phyloP scores from a whole-genome alignment of 2,797 vertebrate species.

The Falco naumanni region DNA sequence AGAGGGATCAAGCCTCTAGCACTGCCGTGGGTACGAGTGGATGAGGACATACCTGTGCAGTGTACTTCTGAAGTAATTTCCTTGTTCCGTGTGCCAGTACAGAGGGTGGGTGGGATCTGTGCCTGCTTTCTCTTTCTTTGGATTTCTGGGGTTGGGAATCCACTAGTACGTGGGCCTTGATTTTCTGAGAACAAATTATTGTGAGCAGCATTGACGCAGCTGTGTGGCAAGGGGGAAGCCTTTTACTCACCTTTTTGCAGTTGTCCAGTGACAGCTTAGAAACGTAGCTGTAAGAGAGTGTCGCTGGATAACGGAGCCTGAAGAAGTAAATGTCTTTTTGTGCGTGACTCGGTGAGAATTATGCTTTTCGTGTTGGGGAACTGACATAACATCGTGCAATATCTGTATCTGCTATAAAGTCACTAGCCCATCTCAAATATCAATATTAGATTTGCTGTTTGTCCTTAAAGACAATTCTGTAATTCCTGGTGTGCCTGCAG shows the following conservation, averaged over 20 bases:
- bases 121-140: neutral
- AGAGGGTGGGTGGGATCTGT: neutral
- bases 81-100: neutral
- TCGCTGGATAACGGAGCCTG: neutral
- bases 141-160: neutral
- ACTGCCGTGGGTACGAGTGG: neutral
- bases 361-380: neutral
- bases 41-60: neutral
- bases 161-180: neutral
- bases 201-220: neutral
- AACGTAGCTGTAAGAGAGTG: accelerated
- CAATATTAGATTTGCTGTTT: neutral
- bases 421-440: neutral
- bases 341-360: neutral
- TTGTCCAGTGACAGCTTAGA: neutral
- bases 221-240: neutral
- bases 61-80: neutral
- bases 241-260: neutral
- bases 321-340: neutral
- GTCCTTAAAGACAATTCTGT: neutral
- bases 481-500: neutral
- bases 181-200: neutral
- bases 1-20: neutral
- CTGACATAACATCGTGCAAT: neutral
- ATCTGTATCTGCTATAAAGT: neutral